A percentile compares a stretch with the other conserved stretches of the same genome.
Conservation (phyloP, 1,140 invertebrate genomes). For the Hermetia illucens region DNA sequence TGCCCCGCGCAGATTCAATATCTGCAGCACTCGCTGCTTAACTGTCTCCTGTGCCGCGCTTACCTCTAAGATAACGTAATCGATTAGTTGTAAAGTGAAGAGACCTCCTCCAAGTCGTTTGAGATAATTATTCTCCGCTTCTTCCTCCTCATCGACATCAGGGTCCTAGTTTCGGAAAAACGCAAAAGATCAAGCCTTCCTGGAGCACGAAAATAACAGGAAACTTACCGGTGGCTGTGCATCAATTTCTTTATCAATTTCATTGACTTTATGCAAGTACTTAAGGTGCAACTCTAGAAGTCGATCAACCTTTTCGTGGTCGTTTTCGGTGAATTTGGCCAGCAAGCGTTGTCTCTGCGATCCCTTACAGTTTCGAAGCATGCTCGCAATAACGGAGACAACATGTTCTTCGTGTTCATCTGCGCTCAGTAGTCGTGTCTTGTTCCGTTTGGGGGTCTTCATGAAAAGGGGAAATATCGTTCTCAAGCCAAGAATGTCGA, state of each 20-base stretch:
- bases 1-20: constrained; percentile 75
- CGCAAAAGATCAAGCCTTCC: not conserved
- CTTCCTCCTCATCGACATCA: constrained; percentile 44
- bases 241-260: constrained; percentile 66
- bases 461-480: constrained; percentile 98
- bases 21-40: constrained; percentile 79
- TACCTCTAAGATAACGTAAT: constrained; percentile 90
- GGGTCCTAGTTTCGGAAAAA: constrained; percentile 11
- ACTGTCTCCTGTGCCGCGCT: constrained; percentile 65
- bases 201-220: constrained; percentile 12
- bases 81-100: constrained; percentile 90
- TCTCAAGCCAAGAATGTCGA: constrained; percentile 91
- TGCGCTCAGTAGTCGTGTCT: constrained; percentile 68
- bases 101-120: constrained; percentile 81
- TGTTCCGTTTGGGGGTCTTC: constrained; percentile 87
- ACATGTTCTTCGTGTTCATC: constrained; percentile 96
- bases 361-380: constrained; percentile 84
- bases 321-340: constrained; percentile 95
- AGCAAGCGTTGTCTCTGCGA: constrained; percentile 79
- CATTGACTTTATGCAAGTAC: constrained; percentile 87
- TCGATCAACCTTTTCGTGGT: constrained; percentile 96
- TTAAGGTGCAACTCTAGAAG: constrained; percentile 95
- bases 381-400: constrained; percentile 82
- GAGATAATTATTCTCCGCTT: constrained; percentile 77
- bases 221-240: constrained; percentile 32